Percentiles rank a stretch among this genome's conserved stretches.
phyloP scores from a whole-genome alignment of 2,888 invertebrate species.

The Aproaerema taeniolella region DNA sequence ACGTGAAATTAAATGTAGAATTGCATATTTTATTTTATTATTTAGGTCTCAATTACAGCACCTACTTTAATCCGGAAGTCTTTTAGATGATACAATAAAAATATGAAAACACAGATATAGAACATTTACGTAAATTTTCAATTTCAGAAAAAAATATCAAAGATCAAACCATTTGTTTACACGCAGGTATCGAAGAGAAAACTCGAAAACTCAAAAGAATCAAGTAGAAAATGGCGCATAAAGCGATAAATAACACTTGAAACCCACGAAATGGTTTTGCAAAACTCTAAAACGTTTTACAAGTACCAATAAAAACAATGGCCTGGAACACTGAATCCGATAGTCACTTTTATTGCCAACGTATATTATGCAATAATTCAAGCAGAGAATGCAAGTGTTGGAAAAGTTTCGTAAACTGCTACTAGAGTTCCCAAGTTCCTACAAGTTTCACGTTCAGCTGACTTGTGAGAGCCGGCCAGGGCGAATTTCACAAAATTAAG shows the following conservation, averaged over 20 bases:
- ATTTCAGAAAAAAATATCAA: no score
- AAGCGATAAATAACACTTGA: neutral
- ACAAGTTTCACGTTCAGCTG: slow-evolving; percentile 37
- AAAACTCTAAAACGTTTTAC: slow-evolving; percentile 16
- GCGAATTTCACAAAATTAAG: slow-evolving; percentile 43
- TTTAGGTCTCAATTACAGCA: no score
- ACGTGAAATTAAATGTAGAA: no score
- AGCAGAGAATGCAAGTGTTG: slow-evolving; percentile 55
- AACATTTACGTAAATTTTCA: no score
- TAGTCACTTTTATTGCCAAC: slow-evolving; percentile 48
- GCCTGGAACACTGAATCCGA: slow-evolving; percentile 45
- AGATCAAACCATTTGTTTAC: no score
- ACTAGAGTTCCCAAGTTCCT: slow-evolving; percentile 34
- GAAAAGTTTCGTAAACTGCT: slow-evolving; percentile 40
- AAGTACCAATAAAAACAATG: slow-evolving; percentile 51
- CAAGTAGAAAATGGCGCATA: no score
- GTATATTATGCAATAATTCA: slow-evolving; percentile 62
- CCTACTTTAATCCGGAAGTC: no score
- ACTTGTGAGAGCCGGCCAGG: slow-evolving; percentile 30
- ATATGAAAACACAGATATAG: no score
- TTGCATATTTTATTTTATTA: no score
- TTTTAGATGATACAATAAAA: no score
- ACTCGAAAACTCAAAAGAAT: no score
- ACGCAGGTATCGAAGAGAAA: no score
- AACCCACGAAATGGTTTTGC: slow-evolving; percentile 9